Evolutionary conservation across 2,888 invertebrate genomes (phyloP).

Genomic region (Drosophila cognata): DNA sequence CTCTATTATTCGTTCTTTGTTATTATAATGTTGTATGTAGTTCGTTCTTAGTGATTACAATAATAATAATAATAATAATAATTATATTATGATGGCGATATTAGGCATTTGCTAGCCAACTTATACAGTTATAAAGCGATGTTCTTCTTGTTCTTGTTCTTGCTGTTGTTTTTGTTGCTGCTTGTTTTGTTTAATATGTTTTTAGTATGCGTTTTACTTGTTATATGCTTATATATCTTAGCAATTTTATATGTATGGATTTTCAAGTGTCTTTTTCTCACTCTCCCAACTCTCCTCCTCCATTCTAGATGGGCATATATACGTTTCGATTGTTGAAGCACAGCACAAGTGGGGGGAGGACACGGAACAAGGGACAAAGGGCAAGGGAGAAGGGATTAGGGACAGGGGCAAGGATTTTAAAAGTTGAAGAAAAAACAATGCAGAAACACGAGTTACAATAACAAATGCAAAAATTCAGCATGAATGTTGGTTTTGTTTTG

Average conservation of each 20-base stretch:
- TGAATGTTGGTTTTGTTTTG: constrained; percentile 10
- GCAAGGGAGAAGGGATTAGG: not conserved
- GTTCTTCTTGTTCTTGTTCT: constrained; percentile 6
- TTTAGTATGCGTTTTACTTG: constrained; percentile 21
- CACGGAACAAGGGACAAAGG: not conserved
- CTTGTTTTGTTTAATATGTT: constrained; percentile 27
- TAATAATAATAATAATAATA: constrained; percentile 37
- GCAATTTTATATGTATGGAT: constrained; percentile 17
- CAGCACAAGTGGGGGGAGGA: constrained; percentile 47
- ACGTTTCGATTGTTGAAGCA: constrained; percentile 24
- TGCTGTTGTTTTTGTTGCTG: constrained; percentile 3
- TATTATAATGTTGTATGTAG: constrained; percentile 21
- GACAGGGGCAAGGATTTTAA: not conserved
- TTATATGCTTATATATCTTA: constrained; percentile 23
- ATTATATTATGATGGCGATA: constrained; percentile 52
- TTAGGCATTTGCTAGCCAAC: constrained; percentile 39
- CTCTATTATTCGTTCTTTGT: constrained; percentile 2
- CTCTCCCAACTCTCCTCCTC: constrained; percentile 5
- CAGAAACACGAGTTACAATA: constrained; percentile 43
- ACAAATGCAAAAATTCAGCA: constrained; percentile 63
- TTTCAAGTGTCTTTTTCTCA: constrained; percentile 6
- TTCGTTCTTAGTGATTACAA: constrained; percentile 31
- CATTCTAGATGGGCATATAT: not conserved
- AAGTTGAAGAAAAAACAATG: constrained; percentile 9
- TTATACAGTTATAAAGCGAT: constrained; percentile 62